Percentiles rank a stretch among this genome's conserved stretches.
phyloP scores from a whole-genome alignment of 2,888 invertebrate genomes.

The Monochamus alternatus region DNA sequence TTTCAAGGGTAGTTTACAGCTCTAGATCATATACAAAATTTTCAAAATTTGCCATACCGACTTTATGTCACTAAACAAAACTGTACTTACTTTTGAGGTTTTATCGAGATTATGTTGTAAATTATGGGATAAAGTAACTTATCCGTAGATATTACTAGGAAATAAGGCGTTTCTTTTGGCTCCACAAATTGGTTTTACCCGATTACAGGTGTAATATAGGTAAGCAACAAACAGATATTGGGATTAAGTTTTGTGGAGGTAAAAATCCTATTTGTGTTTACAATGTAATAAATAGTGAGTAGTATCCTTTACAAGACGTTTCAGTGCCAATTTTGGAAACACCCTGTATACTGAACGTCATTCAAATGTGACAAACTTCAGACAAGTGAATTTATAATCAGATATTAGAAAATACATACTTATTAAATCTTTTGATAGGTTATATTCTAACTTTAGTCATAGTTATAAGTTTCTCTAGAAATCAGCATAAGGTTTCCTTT shows the following conservation, averaged over 20 bases:
- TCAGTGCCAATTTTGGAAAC: too few relatives aligned
- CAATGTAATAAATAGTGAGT: too few relatives aligned
- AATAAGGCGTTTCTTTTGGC: neutral
- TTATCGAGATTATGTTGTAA: conserved; percentile 13
- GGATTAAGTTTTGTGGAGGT: neutral
- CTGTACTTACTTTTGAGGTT: neutral
- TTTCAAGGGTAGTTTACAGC: neutral
- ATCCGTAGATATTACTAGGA: neutral
- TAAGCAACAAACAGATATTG: neutral
- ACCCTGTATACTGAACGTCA: too few relatives aligned
- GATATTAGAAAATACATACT: too few relatives aligned
- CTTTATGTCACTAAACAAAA: neutral
- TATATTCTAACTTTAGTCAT: too few relatives aligned
- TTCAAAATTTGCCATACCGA: neutral
- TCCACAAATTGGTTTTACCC: conserved; percentile 33
- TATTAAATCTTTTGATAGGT: too few relatives aligned
- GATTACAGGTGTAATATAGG: conserved; percentile 21
- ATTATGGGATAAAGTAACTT: neutral
- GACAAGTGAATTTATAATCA: too few relatives aligned
- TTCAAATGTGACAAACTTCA: too few relatives aligned
- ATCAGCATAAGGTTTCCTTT: too few relatives aligned
- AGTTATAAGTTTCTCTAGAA: too few relatives aligned
- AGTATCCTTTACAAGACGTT: too few relatives aligned
- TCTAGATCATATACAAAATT: neutral
- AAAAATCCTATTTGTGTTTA: neutral